A percentile compares a stretch with the other conserved stretches of the same genome.
These are phyloP conservation scores for Drosophila cardini DNA, from an alignment of 1,140 invertebrate genomes.

Conservation along the genomic window DNA sequence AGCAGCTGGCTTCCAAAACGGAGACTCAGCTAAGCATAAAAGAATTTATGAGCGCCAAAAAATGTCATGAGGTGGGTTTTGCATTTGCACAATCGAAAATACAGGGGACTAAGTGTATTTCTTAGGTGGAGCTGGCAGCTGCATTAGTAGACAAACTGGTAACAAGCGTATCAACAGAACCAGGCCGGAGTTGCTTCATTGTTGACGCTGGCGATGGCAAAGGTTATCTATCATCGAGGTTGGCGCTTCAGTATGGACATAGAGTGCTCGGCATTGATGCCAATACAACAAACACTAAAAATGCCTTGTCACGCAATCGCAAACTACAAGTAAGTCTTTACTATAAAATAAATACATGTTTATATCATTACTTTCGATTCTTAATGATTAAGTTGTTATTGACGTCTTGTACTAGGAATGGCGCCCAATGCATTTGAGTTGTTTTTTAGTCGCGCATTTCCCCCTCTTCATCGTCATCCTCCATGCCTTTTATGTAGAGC, in stretches of 20 bases:
- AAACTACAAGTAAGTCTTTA: constrained; percentile 86
- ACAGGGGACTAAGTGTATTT: neutral
- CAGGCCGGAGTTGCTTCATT: constrained; percentile 84
- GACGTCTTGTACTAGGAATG: constrained; percentile 31
- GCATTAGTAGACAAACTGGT: constrained; percentile 85
- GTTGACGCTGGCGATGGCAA: constrained; percentile 95
- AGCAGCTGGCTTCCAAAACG: constrained; percentile 54
- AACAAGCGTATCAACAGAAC: neutral
- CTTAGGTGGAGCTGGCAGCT: constrained; percentile 86
- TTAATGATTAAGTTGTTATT: constrained; percentile 47
- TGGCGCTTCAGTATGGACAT: constrained; percentile 89
- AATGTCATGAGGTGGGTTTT: constrained; percentile 90
- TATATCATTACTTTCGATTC: constrained; percentile 65
- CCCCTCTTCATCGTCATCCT: constrained; percentile 98
- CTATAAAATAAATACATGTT: constrained; percentile 64
- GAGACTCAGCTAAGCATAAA: constrained; percentile 83
- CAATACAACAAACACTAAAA: constrained; percentile 87
- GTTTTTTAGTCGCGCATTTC: constrained; percentile 96
- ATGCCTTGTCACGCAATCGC: constrained; percentile 87
- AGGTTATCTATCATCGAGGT: constrained; percentile 91
- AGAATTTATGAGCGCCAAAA: constrained; percentile 92
- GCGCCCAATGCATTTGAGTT: constrained; percentile 2
- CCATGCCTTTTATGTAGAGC: constrained; percentile 97
- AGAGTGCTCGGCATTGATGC: constrained; percentile 93
- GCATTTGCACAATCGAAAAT: neutral